Evolutionary conservation across 37 sponge, comb jelly and placozoan species (phyloP).

Genomic region (Crambe crambe): DNA sequence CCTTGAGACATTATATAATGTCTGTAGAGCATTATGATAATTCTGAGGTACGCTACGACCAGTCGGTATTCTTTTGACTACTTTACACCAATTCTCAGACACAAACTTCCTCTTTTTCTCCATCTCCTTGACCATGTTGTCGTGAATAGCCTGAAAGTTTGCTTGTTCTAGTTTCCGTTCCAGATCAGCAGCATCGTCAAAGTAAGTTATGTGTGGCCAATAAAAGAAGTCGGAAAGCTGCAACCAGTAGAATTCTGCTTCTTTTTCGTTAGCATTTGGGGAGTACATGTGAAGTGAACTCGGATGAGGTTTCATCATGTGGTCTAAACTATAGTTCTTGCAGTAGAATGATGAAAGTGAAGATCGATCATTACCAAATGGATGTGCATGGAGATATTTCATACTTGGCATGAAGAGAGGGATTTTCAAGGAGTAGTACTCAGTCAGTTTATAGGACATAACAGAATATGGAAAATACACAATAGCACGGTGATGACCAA

Average conservation of each 20-base stretch:
- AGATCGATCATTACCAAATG: conserved; percentile 13
- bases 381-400: conserved; percentile 1
- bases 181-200: conserved; percentile 42
- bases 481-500: conserved; percentile 37
- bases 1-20: conserved; percentile 21
- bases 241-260: conserved; percentile 55
- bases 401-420: conserved; percentile 49
- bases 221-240: conserved; percentile 49
- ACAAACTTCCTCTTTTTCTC: conserved; percentile 8
- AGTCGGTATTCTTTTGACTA: not conserved
- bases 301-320: conserved; percentile 29
- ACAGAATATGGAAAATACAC: conserved; percentile 43
- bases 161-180: conserved; percentile 18
- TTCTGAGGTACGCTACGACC: conserved; percentile 22
- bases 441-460: conserved; percentile 32
- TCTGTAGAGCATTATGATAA: conserved; percentile 8
- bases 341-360: conserved; percentile 1
- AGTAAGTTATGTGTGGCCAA: conserved; percentile 43
- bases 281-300: conserved; percentile 39
- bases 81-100: conserved; percentile 41
- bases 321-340: conserved; percentile 5
- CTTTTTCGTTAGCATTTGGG: conserved; percentile 37
- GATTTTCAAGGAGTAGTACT: conserved; percentile 33
- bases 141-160: conserved; percentile 31
- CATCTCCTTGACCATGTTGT: conserved; percentile 22